Evolutionary conservation across 2,888 invertebrate genomes (phyloP), one percentile per base, ranked within the genome.

Genomic region (Drosophila kokeensis): DNA sequence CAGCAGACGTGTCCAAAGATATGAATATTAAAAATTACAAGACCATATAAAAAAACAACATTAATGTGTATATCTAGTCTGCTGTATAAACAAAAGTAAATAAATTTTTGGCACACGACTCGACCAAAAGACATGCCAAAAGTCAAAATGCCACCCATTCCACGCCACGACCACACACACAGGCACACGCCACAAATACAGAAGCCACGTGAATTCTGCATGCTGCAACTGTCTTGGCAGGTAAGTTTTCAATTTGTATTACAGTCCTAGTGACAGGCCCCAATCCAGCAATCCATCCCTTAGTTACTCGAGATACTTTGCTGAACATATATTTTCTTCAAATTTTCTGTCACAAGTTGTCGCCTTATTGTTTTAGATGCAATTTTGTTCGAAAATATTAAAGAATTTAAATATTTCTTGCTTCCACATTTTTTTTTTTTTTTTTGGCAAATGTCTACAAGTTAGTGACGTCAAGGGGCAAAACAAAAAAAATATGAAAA

Each of bases 381-480:
- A 79, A 77, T 70, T 65, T 74, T 61, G 63, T 32, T 15, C 36
- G 18, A 57, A 40, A 60, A 30, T n/a, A 29, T 24, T 11, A 61
- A 52, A 53, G 18, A 61, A 62, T 70, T 61, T 29, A 74, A 66
- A 70, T 61, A 74, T 77, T 45, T 62, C 24, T 48, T 24, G 45
- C 45, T 54, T 52, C 36, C 15, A 27, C 36, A 30, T 30, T 54
- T 62, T 50, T 21, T n/a, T 40, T 40, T 13, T 36, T 27, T 53
- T 48, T 69, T 65, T 69, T 53, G 70, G 65, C 50, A 59, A 45
- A 18, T 49, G 45, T 52, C 53, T 55, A 57, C 48, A 53, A 69
- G 73, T 82, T 77, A 70, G 78, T 92, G 91, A 92, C 91, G 91
- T 91, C 91, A 92, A 87, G 82, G 79, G 79, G 36, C 27, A 53